Base-by-base conservation (phyloP, 2,888 invertebrate genomes). In the Poecilus cupreus region DNA sequence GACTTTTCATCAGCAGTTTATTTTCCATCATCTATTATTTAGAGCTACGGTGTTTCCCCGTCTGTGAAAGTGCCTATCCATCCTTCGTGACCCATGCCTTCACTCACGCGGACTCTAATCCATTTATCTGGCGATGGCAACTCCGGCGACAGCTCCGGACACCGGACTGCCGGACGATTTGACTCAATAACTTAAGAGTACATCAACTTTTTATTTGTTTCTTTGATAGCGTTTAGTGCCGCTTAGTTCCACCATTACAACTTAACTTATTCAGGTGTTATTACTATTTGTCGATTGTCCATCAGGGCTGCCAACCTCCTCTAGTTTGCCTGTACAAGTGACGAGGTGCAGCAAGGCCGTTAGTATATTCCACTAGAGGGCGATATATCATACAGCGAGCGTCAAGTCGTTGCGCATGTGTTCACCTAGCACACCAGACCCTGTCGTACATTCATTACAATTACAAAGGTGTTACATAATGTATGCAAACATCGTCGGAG, bases 401-500 rank as follows among this genome's bases (percentile, higher is more conserved):
- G 72, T 18, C 22, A 46, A 24, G 22, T 18, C 46, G 72, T 74
- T 20, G 18, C 43, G n/a, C 64, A 37, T 64, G 16, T 32, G 32
- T 32, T 32, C 32, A 64, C 64, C 32, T 32, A 32, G 8, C 32
- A 32, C 20, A n/a, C 24, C 22, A 20, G 10, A 18, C 60, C 10
- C 6, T 24, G 26, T 18, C 68, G 37, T 10, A 3, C 75, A 75
- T 75, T 75, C 46, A 75, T 75, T 75, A 75, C 75, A 75, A 75
- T 75, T 75, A 75, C 75, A 49, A 75, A 75, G 75, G 75, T 75
- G 75, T 75, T 75, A 51, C 49, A 75, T 51, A 75, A 75, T 75
- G 32, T 54, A 75, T 75, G 75, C 75, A 75, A 75, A 75, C 51
- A 54, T 16, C 46, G 22, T 54, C 20, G 18, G 51, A 13, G 51